Evolutionary conservation across 2,113 vertebrate genomes (phyloP).

Genomic region (Sinocyclocheilus anophthalmus): DNA sequence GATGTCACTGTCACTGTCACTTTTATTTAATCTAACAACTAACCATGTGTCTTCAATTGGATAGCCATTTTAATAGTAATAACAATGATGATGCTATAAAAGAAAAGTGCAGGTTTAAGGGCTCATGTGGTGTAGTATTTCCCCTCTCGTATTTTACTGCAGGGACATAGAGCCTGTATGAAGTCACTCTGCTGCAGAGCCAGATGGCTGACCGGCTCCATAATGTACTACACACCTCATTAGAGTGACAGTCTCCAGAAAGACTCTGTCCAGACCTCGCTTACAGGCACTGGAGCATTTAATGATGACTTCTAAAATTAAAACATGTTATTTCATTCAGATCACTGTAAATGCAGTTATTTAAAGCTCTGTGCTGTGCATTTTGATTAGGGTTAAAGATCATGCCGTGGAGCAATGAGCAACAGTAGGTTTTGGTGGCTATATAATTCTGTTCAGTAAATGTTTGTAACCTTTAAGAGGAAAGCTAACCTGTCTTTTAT

Average conservation of each 20-base stretch:
- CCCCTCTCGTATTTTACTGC: conserved; percentile 65
- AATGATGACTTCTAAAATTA: conserved; percentile 42
- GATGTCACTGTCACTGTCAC: conserved; percentile 32
- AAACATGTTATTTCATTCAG: conserved; percentile 40
- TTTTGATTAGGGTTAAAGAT: conserved; percentile 14
- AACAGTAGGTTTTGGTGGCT: neutral
- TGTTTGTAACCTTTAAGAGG: neutral
- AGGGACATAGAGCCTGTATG: conserved; percentile 60
- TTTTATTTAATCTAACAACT: conserved; percentile 36
- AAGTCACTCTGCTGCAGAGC: conserved; percentile 59
- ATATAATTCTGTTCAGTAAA: neutral
- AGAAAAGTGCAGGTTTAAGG: conserved; percentile 59
- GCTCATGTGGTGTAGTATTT: conserved; percentile 62
- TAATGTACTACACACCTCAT: conserved; percentile 64
- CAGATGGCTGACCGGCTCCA: conserved; percentile 67
- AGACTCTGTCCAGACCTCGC: conserved; percentile 16
- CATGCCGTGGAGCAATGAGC: neutral
- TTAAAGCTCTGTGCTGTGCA: neutral
- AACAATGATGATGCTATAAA: conserved; percentile 54
- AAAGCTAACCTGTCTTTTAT: no score
- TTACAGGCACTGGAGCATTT: conserved; percentile 33
- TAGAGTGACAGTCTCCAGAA: conserved; percentile 65
- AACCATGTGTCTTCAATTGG: conserved; percentile 48
- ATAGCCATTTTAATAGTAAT: conserved; percentile 43
- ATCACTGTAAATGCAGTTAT: conserved; percentile 14